Base-by-base conservation (phyloP, 35 echinoderm and acorn worm species). In the Holothuria glaberrima region DNA sequence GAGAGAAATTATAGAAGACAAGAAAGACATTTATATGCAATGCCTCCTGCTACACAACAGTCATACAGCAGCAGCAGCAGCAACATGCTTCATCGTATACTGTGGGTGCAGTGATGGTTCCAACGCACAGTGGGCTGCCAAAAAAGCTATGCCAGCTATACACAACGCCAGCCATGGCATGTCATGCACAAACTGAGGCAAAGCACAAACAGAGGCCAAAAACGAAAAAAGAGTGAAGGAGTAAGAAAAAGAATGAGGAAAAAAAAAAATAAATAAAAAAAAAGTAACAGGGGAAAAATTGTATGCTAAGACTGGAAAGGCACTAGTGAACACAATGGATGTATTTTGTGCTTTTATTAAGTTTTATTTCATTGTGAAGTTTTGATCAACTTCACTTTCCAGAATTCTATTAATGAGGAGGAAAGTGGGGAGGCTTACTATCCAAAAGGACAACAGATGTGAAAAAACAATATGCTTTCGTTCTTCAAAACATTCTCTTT, bases 141-240 rank as follows among this genome's bases (percentile, higher is more conserved):
- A 52, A 58, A 41, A 84, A 84, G 54, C 80, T 59, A 84, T 61
- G 33, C 34, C 46, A 61, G 56, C 18, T 48, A n/a, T 36, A 19
- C 80, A 28, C 17, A 84, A 36, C 80, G 32, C 57, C 54, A 61
- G 80, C 80, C 80, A 54, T 84, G 80, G 80, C 66, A 69, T 67
- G 63, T 20, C 48, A 61, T 63, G 59, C 80, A 84, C 38, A 48
- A 48, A 84, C 80, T 63, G 80, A 84, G 80, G 80, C 57, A 84
- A 84, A 84, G 80, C 80, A 61, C 80, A 84, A 48, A 84, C 80
- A 84, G 48, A 48, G 46, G 57, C 80, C 9, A 69, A 69, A 10
- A 69, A 33, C 5, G 2, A 33, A 69, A 33, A 29, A 12, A 69
- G 24, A 33, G 31, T 29, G 66, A 25, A 29, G 66, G 66, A 17